Conservation (phyloP, 2,113 vertebrate species). For the Engraulis encrasicolus region DNA sequence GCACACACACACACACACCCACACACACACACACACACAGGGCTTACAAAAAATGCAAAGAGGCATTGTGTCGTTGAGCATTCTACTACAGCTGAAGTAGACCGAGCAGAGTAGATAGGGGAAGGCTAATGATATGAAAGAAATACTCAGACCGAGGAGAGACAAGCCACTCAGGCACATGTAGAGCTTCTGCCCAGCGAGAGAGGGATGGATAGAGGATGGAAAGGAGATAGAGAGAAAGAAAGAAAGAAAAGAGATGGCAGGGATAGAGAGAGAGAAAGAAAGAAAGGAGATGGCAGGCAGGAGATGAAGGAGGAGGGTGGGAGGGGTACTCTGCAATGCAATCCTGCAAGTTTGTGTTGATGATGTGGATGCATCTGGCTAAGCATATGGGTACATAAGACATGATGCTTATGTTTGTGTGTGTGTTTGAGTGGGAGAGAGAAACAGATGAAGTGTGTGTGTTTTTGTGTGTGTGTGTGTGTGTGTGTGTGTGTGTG, state of each 20-base stretch:
- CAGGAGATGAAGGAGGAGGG: not conserved
- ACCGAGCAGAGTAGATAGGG: slow-evolving; percentile 22
- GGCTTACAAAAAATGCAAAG: too few relatives aligned
- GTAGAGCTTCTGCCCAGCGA: not conserved
- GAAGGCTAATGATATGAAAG: not conserved
- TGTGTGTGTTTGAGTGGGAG: too few relatives aligned
- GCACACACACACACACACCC: not conserved
- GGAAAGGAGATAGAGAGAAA: slow-evolving; percentile 8
- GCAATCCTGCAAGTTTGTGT: not conserved
- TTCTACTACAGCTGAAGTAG: not conserved
- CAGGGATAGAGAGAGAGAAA: not conserved
- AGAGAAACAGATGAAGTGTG: too few relatives aligned
- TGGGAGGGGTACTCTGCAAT: not conserved
- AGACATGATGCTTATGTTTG: not conserved
- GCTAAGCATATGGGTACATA: not conserved
- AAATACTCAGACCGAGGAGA: not conserved
- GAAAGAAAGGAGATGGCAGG: not conserved
- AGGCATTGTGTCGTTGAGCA: too few relatives aligned
- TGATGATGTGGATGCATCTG: not conserved
- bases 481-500: not conserved
- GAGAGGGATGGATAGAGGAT: not conserved
- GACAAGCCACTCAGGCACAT: not conserved
- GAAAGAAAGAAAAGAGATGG: not conserved
- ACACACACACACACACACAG: not conserved
- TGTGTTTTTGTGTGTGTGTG: slow-evolving; percentile 15